phyloP scores from a whole-genome alignment of 2,113 vertebrate genomes.

The Xiphophorus maculatus region DNA sequence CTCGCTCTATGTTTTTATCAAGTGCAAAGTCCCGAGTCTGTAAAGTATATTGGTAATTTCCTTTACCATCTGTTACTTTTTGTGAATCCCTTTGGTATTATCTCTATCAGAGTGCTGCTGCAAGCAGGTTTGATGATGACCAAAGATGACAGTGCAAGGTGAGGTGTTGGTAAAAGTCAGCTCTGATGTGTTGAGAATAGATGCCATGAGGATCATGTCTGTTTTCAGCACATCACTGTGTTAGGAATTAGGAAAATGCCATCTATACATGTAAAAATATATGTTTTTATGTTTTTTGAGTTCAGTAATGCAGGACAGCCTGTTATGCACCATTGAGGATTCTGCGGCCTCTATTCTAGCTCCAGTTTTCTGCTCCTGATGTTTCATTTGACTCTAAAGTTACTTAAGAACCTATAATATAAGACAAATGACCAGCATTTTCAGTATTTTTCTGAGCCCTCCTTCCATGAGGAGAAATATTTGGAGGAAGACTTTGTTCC shows the following conservation, averaged over 20 bases:
- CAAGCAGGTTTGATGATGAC: conserved; percentile 13
- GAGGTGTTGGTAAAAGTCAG: conserved; percentile 15
- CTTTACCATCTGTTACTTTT: conserved; percentile 15
- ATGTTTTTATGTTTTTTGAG: neutral
- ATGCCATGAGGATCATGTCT: conserved; percentile 1
- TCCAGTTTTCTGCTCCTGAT: too few species aligned
- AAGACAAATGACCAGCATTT: too few species aligned
- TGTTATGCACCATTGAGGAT: too few species aligned
- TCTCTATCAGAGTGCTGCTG: neutral
- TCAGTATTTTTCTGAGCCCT: too few species aligned
- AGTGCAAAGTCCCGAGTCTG: conserved; percentile 3
- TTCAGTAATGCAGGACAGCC: neutral
- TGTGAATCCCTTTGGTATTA: conserved; percentile 10
- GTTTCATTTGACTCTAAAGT: too few species aligned
- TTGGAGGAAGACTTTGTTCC: too few species aligned
- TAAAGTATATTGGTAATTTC: neutral
- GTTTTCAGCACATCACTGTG: conserved; percentile 3
- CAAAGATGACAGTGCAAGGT: conserved; percentile 11
- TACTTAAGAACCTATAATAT: too few species aligned
- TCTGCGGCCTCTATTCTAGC: too few species aligned
- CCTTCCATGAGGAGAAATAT: too few species aligned
- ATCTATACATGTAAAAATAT: neutral
- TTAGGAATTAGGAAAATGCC: neutral
- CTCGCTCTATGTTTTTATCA: conserved; percentile 3
- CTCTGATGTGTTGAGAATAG: conserved; percentile 6